These are phyloP conservation scores for Diploptera punctata DNA, from an alignment of 2,888 invertebrate genomes.

Conservation along the genomic window DNA sequence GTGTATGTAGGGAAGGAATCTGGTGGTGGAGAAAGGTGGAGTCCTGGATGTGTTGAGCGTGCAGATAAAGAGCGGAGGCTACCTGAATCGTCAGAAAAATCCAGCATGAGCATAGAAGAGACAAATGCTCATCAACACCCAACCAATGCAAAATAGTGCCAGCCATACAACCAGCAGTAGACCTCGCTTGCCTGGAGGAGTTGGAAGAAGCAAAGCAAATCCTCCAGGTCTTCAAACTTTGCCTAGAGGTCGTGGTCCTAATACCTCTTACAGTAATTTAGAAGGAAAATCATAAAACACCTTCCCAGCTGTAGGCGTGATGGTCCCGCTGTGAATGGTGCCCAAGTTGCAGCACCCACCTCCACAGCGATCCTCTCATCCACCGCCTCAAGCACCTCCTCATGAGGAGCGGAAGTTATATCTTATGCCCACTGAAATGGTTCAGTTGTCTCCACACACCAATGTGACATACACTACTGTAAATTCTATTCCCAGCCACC, in stretches of 20 bases:
- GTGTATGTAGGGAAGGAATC: slow-evolving; percentile 35
- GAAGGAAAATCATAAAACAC: too few relatives aligned
- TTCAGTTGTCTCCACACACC: slow-evolving; percentile 6
- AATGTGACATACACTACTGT: slow-evolving; percentile 19
- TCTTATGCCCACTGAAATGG: slow-evolving; percentile 27
- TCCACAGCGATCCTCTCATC: slow-evolving; percentile 28
- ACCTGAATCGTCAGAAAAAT: slow-evolving; percentile 27
- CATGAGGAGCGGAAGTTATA: slow-evolving; percentile 35
- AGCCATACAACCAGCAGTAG: slow-evolving; percentile 21
- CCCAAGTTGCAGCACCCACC: slow-evolving; percentile 21
- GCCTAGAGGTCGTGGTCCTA: slow-evolving; percentile 46
- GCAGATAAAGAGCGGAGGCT: slow-evolving; percentile 28
- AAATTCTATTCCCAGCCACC: slow-evolving; percentile 26
- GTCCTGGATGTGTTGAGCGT: slow-evolving; percentile 40
- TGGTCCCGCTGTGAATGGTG: slow-evolving; percentile 36
- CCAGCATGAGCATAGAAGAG: background rate
- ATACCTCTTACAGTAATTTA: slow-evolving; percentile 20
- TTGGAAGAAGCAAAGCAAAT: slow-evolving; percentile 39
- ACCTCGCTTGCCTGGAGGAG: slow-evolving; percentile 26
- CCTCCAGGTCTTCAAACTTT: slow-evolving; percentile 47
- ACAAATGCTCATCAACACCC: background rate
- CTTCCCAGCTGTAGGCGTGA: slow-evolving; percentile 35
- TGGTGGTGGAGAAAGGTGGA: slow-evolving; percentile 36
- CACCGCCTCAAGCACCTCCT: too few relatives aligned
- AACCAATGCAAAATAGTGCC: slow-evolving; percentile 22